Base-by-base conservation (phyloP, 92 coral and sea anemone species). In the Zoanthus gigantus region DNA sequence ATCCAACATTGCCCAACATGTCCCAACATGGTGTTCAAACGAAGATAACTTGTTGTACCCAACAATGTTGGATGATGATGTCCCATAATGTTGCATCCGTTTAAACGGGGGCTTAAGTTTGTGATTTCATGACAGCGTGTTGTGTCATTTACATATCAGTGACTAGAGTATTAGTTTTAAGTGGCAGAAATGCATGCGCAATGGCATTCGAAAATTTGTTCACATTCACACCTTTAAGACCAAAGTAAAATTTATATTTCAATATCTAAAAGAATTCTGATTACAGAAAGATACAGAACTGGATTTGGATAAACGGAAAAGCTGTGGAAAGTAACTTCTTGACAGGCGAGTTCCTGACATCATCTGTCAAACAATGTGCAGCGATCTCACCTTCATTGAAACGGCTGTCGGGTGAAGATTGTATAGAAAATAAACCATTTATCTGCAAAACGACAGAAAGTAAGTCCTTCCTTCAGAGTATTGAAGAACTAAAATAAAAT, bases 361-460 rank as follows among this genome's bases (percentile, higher is more conserved):
- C 54, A 50, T 0, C 54, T 7, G 12, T 0, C 76, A 32, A 71
- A 15, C 15, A 71, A 42, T 71, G 76, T 71, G 76, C 76, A 28
- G 31, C 76, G 12, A 46, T 71, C 44, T 71, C 76, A 28, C 9
- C 76, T 28, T 71, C 76, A 11, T 71, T 48, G 44, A n/a, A 71
- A 28, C n/a, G 31, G 76, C 52, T 71, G 31, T 71, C 76, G 34
- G 48, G 31, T 71, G 48, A 11, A 6, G 9, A 34, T 42, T 71
- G 76, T 71, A 32, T 32, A 50, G 47, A 30, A 16, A 71, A 32
- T 29, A 50, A 10, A 71, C 47, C 47, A 42, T 71, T 71, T 42
- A 71, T 71, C 76, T 71, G 76, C 50, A 34, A 71, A 71, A 71
- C 76, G 34, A 71, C 76, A 71, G 76, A 71, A 34, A 71, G 76